phyloP scores from a whole-genome alignment of 2,113 vertebrate genomes.

The Sinocyclocheilus anshuiensis region DNA sequence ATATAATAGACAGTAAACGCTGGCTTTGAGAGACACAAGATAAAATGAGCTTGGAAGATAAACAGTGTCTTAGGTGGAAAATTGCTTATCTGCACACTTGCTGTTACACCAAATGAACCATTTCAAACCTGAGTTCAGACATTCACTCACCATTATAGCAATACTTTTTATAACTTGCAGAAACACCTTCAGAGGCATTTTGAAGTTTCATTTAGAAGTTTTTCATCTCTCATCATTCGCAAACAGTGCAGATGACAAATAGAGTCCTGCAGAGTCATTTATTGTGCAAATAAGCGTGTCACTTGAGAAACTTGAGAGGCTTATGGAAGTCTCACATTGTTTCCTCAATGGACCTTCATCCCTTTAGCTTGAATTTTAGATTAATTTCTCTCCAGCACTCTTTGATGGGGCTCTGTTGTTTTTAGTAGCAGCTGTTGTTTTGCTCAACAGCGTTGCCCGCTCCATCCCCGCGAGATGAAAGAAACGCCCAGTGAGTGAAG shows the following conservation, averaged over 20 bases:
- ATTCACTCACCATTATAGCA: background rate
- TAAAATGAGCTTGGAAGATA: conserved; percentile 3
- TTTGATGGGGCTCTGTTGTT: conserved; percentile 55
- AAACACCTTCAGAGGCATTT: background rate
- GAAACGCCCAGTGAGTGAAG: conserved; percentile 65
- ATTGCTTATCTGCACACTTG: conserved; percentile 21
- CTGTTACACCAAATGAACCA: background rate
- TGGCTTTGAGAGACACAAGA: conserved; percentile 25
- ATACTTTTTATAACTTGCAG: conserved; percentile 8
- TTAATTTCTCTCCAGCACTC: conserved; percentile 52
- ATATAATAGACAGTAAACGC: background rate
- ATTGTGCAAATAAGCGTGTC: background rate
- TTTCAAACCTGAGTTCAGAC: background rate
- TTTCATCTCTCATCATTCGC: background rate
- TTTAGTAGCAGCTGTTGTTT: conserved; percentile 61
- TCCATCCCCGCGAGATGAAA: conserved; percentile 72
- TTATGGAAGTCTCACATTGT: conserved; percentile 10
- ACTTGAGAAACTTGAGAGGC: conserved; percentile 12
- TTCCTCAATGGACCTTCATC: conserved; percentile 21
- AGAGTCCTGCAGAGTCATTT: conserved; percentile 21
- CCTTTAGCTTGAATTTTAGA: conserved; percentile 50
- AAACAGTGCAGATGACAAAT: background rate
- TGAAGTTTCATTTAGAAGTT: background rate
- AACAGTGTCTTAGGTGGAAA: conserved; percentile 48
- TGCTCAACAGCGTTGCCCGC: conserved; percentile 44